Evolutionary conservation across 1,140 invertebrate genomes (phyloP), one percentile per base, ranked within the genome.

Genomic region (Neuroterus valhalla): DNA sequence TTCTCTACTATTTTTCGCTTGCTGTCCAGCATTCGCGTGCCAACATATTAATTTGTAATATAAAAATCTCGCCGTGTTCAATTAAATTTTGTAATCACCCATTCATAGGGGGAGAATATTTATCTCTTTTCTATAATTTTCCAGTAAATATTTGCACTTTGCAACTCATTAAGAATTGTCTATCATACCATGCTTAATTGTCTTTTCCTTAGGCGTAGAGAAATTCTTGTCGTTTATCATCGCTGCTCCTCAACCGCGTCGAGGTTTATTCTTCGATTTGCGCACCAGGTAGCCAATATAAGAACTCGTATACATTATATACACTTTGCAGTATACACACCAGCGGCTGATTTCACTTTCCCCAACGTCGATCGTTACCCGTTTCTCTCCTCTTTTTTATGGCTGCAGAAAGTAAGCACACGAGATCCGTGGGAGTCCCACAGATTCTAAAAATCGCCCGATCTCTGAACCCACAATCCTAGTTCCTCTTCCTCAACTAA

Each of bases 361-460:
- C 68, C 75, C 71, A 68, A 73, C 55, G 55, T 62, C 10, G 55
- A 66, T 66, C 45, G 44, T 66, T 45, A 66, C 52, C 5, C 52
- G 44, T 62, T 55, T 72, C 23, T 62, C 42, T 8, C 17, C 52
- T 15, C 19, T n/a, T 62, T 70, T 73, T 81, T 68, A 67, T 48
- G 42, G 45, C 38, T 38, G 42, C 78, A 74, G 75, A 82, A 81
- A 80, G 82, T 81, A 82, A 84, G 74, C 66, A 38, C 8, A 8
- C 31, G 31, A 38, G 31, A 38, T 8, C 31, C 31, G 3, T 8
- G 4, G 31, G 6, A 38, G 31, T 8, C 31, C 31, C 31, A 10
- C 31, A 38, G 6, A 38, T 38, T 2, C 31, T 31, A 38, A 10
- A 38, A 38, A 8, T 38, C 31, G 31, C 31, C 10, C 10, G 10